Evolutionary conservation across 2,113 vertebrate species (phyloP).

Genomic region (Ceyx melanurus): DNA sequence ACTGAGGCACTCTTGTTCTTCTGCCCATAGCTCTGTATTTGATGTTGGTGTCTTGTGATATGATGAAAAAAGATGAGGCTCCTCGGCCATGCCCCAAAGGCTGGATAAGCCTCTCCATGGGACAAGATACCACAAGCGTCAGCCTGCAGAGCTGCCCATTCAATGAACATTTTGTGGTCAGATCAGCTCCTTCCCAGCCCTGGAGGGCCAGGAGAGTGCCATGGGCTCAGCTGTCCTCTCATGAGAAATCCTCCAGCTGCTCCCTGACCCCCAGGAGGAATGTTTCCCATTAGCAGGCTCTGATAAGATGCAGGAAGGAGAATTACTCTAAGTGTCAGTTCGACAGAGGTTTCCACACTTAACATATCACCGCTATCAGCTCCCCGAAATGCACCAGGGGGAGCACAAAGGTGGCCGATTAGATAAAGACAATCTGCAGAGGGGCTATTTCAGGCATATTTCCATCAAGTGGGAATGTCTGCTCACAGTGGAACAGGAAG

Average conservation of each 20-base stretch:
- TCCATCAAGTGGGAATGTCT: constrained; percentile 53
- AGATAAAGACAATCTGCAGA: constrained; percentile 68
- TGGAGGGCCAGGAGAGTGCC: neutral
- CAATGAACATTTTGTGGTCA: neutral
- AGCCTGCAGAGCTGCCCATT: neutral
- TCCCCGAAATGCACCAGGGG: constrained; percentile 48
- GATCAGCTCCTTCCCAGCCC: neutral
- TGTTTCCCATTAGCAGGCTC: constrained; percentile 55
- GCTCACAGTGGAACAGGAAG: neutral
- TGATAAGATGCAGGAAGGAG: constrained; percentile 70
- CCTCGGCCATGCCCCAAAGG: neutral
- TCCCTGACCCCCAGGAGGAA: constrained; percentile 32
- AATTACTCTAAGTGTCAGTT: constrained; percentile 10
- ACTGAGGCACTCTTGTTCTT: neutral
- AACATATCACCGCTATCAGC: constrained; percentile 61
- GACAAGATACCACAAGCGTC: neutral
- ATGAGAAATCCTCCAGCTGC: neutral
- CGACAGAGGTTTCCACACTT: constrained; percentile 59
- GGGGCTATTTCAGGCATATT: constrained; percentile 72
- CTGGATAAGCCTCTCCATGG: neutral
- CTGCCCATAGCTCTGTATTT: neutral
- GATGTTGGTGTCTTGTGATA: neutral
- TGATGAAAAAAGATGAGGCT: neutral
- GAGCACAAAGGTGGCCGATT: constrained; percentile 24
- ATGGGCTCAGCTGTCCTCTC: neutral